Evolutionary conservation across 2,113 vertebrate species (phyloP).

Genomic region (Neogale vison): DNA sequence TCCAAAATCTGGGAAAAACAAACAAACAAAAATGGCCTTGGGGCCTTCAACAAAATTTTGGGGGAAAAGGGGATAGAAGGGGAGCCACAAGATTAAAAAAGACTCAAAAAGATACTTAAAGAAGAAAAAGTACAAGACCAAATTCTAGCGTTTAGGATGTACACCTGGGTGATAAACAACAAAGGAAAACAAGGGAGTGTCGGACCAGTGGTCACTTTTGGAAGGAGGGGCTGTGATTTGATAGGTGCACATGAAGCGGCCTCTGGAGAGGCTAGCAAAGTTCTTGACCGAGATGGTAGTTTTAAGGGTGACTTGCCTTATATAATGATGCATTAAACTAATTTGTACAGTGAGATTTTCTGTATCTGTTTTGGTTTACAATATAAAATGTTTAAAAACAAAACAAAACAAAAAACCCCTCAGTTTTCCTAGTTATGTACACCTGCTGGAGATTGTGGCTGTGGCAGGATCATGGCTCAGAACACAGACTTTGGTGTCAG

Average conservation of each 20-base stretch:
- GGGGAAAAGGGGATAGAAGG: not conserved
- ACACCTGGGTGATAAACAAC: not conserved
- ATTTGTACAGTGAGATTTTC: not conserved
- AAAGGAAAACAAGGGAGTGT: not conserved
- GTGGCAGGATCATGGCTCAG: not conserved
- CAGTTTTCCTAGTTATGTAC: not conserved
- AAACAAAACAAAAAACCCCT: not conserved
- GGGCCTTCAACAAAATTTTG: not conserved
- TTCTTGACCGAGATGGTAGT: not conserved
- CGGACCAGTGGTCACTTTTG: not conserved
- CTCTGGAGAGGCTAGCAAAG: not conserved
- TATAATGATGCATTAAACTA: not conserved
- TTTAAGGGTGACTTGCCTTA: not conserved
- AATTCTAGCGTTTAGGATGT: not conserved
- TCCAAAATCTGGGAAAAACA: not conserved
- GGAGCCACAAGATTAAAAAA: not conserved
- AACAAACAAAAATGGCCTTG: not conserved
- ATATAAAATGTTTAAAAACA: not conserved
- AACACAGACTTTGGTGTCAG: not conserved
- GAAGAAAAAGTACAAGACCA: not conserved
- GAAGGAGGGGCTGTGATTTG: not conserved
- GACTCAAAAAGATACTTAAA: not conserved
- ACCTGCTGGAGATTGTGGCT: not conserved
- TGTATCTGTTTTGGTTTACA: not conserved
- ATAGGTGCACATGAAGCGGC: too few relatives aligned